Percentiles rank a stretch among this genome's conserved stretches.
Conservation (phyloP, 2,797 vertebrate genomes). For the Microctenopoma stevenorrisi region DNA sequence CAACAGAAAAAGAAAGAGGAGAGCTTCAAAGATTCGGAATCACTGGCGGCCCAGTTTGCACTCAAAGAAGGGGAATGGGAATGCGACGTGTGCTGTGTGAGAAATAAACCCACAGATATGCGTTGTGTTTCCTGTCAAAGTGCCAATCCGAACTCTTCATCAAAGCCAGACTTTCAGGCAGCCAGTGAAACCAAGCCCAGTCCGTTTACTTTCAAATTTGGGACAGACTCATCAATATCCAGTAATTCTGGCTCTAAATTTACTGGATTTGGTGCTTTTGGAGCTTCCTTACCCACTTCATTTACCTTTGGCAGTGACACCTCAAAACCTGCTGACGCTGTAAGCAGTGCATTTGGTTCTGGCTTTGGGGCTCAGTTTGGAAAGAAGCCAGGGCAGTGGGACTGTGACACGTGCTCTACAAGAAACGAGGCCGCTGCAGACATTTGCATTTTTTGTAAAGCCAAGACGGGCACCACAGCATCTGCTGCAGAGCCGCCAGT, state of each 20-base stretch:
- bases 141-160: slow-evolving; percentile 80
- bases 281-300: slow-evolving; percentile 70
- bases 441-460: slow-evolving; percentile 76
- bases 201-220: slow-evolving; percentile 83
- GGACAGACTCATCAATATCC: slow-evolving; percentile 67
- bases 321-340: slow-evolving; percentile 55
- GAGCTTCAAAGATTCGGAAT: slow-evolving; percentile 36
- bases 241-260: slow-evolving; percentile 60
- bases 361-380: slow-evolving; percentile 74
- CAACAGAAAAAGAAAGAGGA: slow-evolving; percentile 72
- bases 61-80: slow-evolving; percentile 90
- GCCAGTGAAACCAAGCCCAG: slow-evolving; percentile 73
- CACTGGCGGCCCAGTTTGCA: slow-evolving; percentile 80
- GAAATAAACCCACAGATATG: slow-evolving; percentile 81
- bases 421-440: slow-evolving; percentile 67
- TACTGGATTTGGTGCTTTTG: slow-evolving; percentile 78
- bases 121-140: slow-evolving; percentile 84
- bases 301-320: slow-evolving; percentile 80
- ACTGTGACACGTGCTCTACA: slow-evolving; percentile 67
- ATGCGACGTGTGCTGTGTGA: slow-evolving; percentile 85
- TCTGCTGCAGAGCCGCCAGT: slow-evolving; percentile 55
- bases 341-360: slow-evolving; percentile 50
- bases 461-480: slow-evolving; percentile 51
- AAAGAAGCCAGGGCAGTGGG: slow-evolving; percentile 72
- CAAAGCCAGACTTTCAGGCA: slow-evolving; percentile 59